phyloP scores from a whole-genome alignment of 2,888 invertebrate species.

The Steinernema hermaphroditum region DNA sequence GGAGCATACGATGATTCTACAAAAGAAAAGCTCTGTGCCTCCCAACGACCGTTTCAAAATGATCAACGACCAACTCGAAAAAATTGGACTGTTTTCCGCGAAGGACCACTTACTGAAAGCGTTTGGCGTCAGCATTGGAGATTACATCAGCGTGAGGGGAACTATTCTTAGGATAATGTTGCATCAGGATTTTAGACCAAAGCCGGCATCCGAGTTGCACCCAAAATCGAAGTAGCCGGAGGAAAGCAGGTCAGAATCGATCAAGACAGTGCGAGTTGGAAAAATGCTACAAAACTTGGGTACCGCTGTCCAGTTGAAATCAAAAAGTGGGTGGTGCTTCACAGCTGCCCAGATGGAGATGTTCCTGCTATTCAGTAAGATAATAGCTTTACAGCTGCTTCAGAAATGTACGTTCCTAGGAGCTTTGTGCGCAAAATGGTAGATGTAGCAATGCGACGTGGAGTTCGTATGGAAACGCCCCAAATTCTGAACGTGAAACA shows the following conservation, averaged over 20 bases:
- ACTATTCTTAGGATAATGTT: too few relatives aligned
- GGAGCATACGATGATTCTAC: not conserved
- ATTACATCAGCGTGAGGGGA: not conserved
- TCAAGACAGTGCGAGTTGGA: not conserved
- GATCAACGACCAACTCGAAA: not conserved
- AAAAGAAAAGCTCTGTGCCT: not conserved
- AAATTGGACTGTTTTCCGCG: not conserved
- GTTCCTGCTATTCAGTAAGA: not conserved
- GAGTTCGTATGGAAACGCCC: not conserved
- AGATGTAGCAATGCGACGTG: not conserved
- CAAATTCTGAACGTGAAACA: not conserved
- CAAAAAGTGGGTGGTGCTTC: not conserved
- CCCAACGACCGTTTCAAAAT: not conserved
- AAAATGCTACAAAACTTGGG: not conserved
- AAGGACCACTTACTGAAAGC: not conserved
- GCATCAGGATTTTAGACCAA: constrained; percentile 1
- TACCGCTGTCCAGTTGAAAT: not conserved
- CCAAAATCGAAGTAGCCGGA: not conserved
- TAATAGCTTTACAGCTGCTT: not conserved
- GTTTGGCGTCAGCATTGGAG: not conserved
- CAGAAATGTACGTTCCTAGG: not conserved
- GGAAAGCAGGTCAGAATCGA: not conserved
- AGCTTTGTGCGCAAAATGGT: not conserved
- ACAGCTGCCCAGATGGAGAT: not conserved
- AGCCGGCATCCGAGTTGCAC: constrained; percentile 1